These are phyloP conservation scores for Anthoscopus minutus DNA, from an alignment of 2,113 vertebrate genomes.

Conservation along the genomic window DNA sequence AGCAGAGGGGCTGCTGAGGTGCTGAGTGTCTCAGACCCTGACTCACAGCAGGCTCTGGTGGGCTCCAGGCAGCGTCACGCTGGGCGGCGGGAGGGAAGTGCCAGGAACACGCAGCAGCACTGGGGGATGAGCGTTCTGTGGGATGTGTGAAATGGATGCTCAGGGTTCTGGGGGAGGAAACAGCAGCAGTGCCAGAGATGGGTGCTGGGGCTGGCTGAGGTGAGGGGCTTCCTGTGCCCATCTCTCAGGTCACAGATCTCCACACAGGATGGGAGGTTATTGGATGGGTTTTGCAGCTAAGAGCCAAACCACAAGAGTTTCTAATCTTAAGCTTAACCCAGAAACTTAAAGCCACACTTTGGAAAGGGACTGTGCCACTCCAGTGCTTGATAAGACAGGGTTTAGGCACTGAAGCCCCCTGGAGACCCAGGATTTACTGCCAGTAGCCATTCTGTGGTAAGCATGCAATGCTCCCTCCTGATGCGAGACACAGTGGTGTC, in stretches of 20 bases:
- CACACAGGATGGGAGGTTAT: not conserved
- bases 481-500: accelerated
- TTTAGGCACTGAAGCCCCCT: not conserved
- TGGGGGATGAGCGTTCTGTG: not conserved
- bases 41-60: not conserved
- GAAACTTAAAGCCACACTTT: not conserved
- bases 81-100: not conserved
- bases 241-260: not conserved
- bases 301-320: not conserved
- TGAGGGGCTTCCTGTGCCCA: not conserved
- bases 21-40: not conserved
- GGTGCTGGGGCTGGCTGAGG: not conserved
- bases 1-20: not conserved
- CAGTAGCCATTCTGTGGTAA: not conserved
- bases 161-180: not conserved
- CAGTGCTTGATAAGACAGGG: not conserved
- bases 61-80: not conserved
- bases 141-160: slow-evolving; percentile 32
- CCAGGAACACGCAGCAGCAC: not conserved
- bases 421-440: not conserved
- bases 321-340: not conserved
- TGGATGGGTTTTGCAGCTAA: not conserved
- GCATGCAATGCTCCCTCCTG: not conserved
- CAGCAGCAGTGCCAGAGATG: not conserved
- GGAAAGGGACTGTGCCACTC: not conserved